Base-by-base conservation (phyloP, 2,797 vertebrate genomes). In the Streptopelia turtur region DNA sequence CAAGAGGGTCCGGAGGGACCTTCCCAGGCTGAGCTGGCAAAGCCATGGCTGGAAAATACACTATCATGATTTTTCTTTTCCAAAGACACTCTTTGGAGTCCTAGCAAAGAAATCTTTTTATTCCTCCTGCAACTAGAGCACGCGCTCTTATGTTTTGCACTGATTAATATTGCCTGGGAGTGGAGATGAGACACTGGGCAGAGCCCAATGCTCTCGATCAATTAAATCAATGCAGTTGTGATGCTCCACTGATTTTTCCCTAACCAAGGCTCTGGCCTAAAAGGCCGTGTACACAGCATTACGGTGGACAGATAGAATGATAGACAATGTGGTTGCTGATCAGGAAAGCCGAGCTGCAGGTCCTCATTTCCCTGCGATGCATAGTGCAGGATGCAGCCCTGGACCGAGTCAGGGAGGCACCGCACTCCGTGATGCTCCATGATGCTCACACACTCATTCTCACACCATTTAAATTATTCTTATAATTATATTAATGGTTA, bases 311-410 rank as follows among this genome's bases (percentile, higher is more conserved):
- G 11, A 5, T 7, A 43, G 75, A 89, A 41, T 37, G 63, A 18
- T 27, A 75, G 77, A 37, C 20, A 77, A 52, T 2, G 3, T 33
- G 50, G 30, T 10, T 45, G 43, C 43, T 8, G 18, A 35, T 31
- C n/a, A 53, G 71, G 66, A 56, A 47, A 37, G 15, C 5, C 16
- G 12, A 47, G 53, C 65, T 52, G 47, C 4, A 1, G 31, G n/a
- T 74, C 64, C 5, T 1, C 6, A 0, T 18, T 59, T 79, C 18
- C 37, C 43, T 47, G 43, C 0, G 3, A 35, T 28, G 47, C 50
- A 10, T 47, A 39, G 18, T 0, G 0, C 0, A 27, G 81, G 53
- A 60, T 45, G 49, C 47, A 66, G 56, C 37, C 49, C 65, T 12
- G 68, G 21, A 20, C 23, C 1, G 1, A 13, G 6, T 16, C 43